These are phyloP conservation scores for Temnothorax unifasciatus DNA, from an alignment of 2,888 invertebrate genomes.

Conservation along the genomic window DNA sequence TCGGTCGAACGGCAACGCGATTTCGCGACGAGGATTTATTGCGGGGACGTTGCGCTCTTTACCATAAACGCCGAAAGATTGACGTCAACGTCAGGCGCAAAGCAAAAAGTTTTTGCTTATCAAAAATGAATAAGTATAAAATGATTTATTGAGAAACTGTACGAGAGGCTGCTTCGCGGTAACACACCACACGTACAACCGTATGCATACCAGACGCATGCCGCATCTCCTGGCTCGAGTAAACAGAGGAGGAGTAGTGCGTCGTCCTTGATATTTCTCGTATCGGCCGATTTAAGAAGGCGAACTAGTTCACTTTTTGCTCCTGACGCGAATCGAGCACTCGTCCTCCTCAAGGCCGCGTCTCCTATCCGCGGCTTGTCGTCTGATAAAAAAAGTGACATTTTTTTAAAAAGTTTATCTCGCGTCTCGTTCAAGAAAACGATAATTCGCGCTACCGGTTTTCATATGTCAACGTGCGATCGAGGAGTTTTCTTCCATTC, in stretches of 20 bases:
- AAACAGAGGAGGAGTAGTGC: constrained; percentile 21
- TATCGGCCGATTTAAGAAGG: constrained; percentile 60
- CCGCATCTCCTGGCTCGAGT: background rate
- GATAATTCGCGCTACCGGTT: background rate
- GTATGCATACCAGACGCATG: background rate
- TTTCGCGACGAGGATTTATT: constrained; percentile 41
- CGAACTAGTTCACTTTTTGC: constrained; percentile 69
- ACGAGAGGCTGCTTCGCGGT: background rate
- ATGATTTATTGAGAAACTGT: constrained; percentile 36
- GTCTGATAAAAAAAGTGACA: constrained; percentile 1
- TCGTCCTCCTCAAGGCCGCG: constrained; percentile 58
- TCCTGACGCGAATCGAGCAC: constrained; percentile 10
- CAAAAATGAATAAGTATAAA: constrained; percentile 29
- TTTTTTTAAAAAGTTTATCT: background rate
- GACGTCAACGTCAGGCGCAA: constrained; percentile 18
- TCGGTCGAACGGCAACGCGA: constrained; percentile 9
- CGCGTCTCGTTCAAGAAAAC: background rate
- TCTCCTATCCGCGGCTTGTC: constrained; percentile 46
- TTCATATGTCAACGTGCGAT: background rate
- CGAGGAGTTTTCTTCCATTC: background rate
- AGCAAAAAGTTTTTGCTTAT: constrained; percentile 33
- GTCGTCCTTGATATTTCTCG: constrained; percentile 48
- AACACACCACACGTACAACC: background rate
- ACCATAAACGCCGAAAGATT: constrained; percentile 47
- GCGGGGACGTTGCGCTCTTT: constrained; percentile 20